Conservation (phyloP, 2,797 vertebrate genomes). For the Cephalopachus bancanus region DNA sequence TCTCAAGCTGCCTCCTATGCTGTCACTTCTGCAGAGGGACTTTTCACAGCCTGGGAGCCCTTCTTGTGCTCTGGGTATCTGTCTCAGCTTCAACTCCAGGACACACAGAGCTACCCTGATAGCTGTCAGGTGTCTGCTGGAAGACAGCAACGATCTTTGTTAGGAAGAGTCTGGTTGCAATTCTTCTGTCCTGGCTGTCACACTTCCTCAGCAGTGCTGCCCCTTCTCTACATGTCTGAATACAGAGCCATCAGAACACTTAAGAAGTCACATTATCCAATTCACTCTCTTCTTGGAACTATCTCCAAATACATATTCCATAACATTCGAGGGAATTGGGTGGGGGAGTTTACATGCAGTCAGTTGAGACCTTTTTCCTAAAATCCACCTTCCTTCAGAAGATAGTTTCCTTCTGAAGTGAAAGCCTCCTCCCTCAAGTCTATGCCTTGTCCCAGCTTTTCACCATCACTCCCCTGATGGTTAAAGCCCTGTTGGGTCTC, state of each 20-base stretch:
- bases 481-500: not conserved
- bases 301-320: not conserved
- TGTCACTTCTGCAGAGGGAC: not conserved
- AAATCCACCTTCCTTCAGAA: not conserved
- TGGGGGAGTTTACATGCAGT: rapidly evolving
- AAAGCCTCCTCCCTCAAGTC: not conserved
- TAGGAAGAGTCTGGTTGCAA: not conserved
- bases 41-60: not conserved
- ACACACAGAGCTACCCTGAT: not conserved
- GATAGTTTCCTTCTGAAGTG: not conserved
- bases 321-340: rapidly evolving
- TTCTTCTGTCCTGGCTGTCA: not conserved
- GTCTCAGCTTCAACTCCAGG: not conserved
- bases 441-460: not conserved
- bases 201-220: not conserved
- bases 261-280: not conserved
- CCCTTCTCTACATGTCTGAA: not conserved
- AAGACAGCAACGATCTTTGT: not conserved
- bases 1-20: rapidly evolving
- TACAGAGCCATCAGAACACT: not conserved
- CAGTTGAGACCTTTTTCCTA: too few species aligned
- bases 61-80: too few species aligned
- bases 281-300: not conserved
- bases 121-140: not conserved
- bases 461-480: too few species aligned